Percentiles rank a stretch among this genome's conserved stretches.
phyloP scores from a whole-genome alignment of 2,797 vertebrate species.

The Scolopax bukidnonensis region DNA sequence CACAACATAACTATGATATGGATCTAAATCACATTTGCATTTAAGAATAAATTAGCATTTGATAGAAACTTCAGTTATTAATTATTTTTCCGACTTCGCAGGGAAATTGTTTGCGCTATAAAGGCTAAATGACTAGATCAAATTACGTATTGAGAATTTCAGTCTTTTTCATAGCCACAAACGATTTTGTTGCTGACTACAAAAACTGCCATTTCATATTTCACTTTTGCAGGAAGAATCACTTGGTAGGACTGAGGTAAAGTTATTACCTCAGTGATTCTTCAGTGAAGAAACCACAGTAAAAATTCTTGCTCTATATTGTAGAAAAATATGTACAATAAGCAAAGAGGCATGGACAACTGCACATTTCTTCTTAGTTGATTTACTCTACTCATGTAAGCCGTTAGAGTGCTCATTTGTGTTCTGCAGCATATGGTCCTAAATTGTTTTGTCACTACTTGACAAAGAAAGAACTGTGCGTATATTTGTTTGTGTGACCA shows the following conservation, averaged over 20 bases:
- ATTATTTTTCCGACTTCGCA: not conserved
- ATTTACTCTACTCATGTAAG: not conserved
- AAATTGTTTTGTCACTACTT: slow-evolving; percentile 27
- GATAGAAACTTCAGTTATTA: not conserved
- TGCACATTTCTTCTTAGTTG: not conserved
- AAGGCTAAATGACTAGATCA: not conserved
- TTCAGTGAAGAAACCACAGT: not conserved
- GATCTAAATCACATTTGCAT: not conserved
- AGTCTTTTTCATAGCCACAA: not conserved
- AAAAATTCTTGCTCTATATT: not conserved
- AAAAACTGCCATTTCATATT: not conserved
- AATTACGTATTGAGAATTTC: not conserved
- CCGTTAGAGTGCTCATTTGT: not conserved
- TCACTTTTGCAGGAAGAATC: not conserved
- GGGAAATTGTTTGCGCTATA: not conserved
- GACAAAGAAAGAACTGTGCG: slow-evolving; percentile 38
- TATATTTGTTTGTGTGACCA: slow-evolving; percentile 60
- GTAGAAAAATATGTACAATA: not conserved
- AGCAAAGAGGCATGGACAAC: not conserved
- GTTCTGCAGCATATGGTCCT: slow-evolving; percentile 49
- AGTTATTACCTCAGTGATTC: not conserved
- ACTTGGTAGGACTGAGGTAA: not conserved
- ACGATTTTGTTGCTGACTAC: not conserved
- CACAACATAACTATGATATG: not conserved
- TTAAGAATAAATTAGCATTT: not conserved